Percentiles rank a stretch among this genome's conserved stretches.
Evolutionary conservation across 2,888 invertebrate species (phyloP).

Genomic region (Morpho helenor): DNA sequence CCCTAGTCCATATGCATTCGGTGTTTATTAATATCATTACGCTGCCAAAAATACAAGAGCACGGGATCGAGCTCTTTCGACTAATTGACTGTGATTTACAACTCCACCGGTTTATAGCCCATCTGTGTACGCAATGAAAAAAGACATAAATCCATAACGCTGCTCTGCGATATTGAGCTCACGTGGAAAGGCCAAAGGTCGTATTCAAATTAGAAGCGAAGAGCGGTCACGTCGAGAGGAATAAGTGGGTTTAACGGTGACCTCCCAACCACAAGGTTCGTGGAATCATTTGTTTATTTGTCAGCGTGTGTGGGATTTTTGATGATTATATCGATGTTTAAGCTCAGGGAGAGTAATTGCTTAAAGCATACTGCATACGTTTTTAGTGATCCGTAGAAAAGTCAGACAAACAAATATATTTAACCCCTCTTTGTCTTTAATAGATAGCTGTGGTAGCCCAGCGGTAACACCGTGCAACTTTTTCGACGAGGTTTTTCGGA

Average conservation of each 20-base stretch:
- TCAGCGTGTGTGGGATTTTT: constrained; percentile 40
- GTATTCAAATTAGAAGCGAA: background rate
- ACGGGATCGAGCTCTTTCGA: constrained; percentile 36
- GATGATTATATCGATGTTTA: constrained; percentile 31
- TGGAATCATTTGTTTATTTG: constrained; percentile 39
- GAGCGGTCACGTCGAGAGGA: background rate
- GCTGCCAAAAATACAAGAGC: constrained; percentile 41
- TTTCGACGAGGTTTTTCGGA: no score
- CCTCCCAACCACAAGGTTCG: constrained; percentile 34
- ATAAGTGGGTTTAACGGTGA: constrained; percentile 11
- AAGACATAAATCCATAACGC: constrained; percentile 19
- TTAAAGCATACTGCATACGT: constrained; percentile 19
- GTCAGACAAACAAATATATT: background rate
- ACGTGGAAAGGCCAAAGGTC: constrained; percentile 6
- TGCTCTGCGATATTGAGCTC: constrained; percentile 29
- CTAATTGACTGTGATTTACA: constrained; percentile 69
- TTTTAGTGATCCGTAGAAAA: constrained; percentile 2
- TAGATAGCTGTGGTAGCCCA: no score
- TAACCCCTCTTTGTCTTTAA: no score
- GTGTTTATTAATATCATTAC: constrained; percentile 39
- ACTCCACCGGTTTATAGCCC: constrained; percentile 52
- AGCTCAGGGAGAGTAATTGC: constrained; percentile 26
- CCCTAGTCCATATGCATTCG: constrained; percentile 22
- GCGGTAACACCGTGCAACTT: no score
- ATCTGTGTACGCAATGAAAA: constrained; percentile 20